Evolutionary conservation across 2,113 vertebrate species (phyloP), one percentile per base, ranked within the genome.

Genomic region (Myocastor coypus): DNA sequence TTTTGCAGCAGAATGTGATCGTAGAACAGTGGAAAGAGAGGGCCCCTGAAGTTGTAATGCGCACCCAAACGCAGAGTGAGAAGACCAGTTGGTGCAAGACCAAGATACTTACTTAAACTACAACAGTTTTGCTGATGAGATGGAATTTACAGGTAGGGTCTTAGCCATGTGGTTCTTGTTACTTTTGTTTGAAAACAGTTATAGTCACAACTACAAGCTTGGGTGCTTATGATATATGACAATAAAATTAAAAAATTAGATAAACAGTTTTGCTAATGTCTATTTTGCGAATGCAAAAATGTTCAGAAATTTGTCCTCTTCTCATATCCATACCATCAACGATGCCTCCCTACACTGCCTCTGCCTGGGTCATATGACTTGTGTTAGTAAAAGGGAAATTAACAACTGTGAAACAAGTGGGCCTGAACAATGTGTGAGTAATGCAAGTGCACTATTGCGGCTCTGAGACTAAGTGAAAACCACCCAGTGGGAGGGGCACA

Each of bases 1-100:
- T 97, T 97, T 92, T 97, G 97, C 95, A 96, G 84, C 82, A 96
- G 87, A 92, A 93, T 17, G 0, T 96, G 85, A 95, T 82, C 90
- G 83, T 89, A 64, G 64, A 82, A 92, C 80, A 37, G 82, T 94
- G 46, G 84, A 92, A 95, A 83, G 94, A 92, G 24, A 85, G 83
- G 55, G 83, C 94, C 90, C 90, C 84, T 94, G 59, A 96, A 96
- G 78, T 92, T 94, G 91, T 94, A 94, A 89, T n/a, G 77, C 82
- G 63, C 57, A 34, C n/a, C 85, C 61, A 94, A 94, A 92, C 83
- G 22, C 93, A 94, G 10, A 92, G 78, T 93, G 42, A 92, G 93
- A 96, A 87, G 64, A 92, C 91, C 37, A 66, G 55, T 4, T 68
- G 20, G 81, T n/a, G 20, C 50, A 96, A 83, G 80, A 87, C 52